Evolutionary conservation across 2,113 vertebrate species (phyloP).

Genomic region (Bos javanicus): DNA sequence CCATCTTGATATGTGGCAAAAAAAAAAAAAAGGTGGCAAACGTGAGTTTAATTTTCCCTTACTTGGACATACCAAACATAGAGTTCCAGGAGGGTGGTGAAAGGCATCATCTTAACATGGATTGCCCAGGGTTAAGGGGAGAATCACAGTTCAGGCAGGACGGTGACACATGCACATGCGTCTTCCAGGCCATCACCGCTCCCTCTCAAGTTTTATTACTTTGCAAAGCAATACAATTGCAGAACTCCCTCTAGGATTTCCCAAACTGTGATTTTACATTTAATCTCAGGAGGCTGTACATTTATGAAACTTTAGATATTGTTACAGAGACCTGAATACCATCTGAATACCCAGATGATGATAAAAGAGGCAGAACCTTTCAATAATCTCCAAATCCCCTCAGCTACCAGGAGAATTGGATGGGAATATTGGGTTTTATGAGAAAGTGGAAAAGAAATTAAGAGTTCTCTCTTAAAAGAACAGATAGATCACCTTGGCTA

Average conservation of each 20-base stretch:
- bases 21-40: not conserved
- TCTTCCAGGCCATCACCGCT: not conserved
- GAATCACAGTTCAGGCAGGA: not conserved
- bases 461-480: not conserved
- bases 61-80: not conserved
- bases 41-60: not conserved
- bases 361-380: not conserved
- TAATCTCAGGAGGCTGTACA: not conserved
- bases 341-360: not conserved
- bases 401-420: not conserved
- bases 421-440: not conserved
- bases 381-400: not conserved
- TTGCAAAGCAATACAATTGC: accelerated
- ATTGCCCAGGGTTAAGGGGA: not conserved
- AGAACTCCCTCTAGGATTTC: not conserved
- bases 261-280: not conserved
- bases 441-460: not conserved
- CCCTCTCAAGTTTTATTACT: too few species aligned
- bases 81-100: not conserved
- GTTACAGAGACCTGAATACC: not conserved
- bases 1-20: not conserved
- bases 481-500: not conserved
- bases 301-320: not conserved
- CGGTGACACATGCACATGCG: accelerated
- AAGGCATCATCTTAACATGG: not conserved